phyloP scores from a whole-genome alignment of 1,140 invertebrate genomes.

The Microplitis demolitor region DNA sequence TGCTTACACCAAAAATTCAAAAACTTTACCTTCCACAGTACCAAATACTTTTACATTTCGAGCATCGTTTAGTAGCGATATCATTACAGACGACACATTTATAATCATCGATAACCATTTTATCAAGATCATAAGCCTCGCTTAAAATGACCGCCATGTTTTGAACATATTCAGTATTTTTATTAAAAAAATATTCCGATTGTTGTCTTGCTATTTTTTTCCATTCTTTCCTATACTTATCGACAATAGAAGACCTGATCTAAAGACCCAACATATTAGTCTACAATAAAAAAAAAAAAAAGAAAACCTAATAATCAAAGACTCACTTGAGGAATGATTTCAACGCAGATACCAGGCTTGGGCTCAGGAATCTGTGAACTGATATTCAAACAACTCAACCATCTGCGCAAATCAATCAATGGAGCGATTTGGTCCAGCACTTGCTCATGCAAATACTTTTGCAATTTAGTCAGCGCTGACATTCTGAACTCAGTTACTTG shows the following conservation, averaged over 20 bases:
- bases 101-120: constrained; percentile 51
- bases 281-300: constrained; percentile 5
- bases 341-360: constrained; percentile 60
- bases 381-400: constrained; percentile 64
- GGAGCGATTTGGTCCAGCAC: constrained; percentile 78
- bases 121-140: constrained; percentile 59
- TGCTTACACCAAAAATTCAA: neutral
- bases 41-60: constrained; percentile 60
- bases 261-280: constrained; percentile 36
- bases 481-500: constrained; percentile 71
- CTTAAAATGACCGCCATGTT: constrained; percentile 60
- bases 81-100: constrained; percentile 56
- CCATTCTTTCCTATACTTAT: constrained; percentile 62
- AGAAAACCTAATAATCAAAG: neutral
- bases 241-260: constrained; percentile 59
- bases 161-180: constrained; percentile 59
- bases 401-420: constrained; percentile 74
- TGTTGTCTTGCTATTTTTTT: constrained; percentile 65
- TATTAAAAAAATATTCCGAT: constrained; percentile 60
- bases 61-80: constrained; percentile 57
- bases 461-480: constrained; percentile 66
- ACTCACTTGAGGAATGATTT: constrained; percentile 64
- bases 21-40: constrained; percentile 60
- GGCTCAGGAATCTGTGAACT: constrained; percentile 40
- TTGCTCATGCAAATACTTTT: constrained; percentile 66